Evolutionary conservation across 2,113 vertebrate genomes (phyloP).

Genomic region (Petaurus breviceps): DNA sequence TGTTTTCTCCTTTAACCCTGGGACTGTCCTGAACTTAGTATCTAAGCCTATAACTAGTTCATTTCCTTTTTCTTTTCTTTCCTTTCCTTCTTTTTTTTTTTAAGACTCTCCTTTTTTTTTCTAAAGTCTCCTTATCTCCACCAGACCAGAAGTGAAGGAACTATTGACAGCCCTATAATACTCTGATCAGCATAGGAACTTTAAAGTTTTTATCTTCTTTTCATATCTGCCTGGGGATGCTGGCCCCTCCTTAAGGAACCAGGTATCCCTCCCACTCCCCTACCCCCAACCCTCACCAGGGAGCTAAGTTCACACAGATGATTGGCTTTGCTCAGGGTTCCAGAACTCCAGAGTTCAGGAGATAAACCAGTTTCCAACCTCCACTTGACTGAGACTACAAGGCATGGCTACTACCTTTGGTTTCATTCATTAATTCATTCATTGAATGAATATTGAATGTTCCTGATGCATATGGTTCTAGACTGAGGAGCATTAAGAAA

Average conservation of each 20-base stretch:
- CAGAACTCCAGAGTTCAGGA: not conserved
- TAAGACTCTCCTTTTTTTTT: no score
- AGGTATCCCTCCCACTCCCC: no score
- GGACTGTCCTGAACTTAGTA: not conserved
- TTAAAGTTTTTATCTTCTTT: not conserved
- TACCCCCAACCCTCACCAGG: not conserved
- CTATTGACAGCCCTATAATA: not conserved
- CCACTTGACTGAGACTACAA: not conserved
- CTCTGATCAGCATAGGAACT: not conserved
- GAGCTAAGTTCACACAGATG: not conserved
- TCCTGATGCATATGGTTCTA: not conserved
- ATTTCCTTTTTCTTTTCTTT: not conserved
- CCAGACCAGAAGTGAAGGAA: not conserved
- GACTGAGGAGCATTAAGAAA: not conserved
- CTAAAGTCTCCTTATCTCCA: not conserved
- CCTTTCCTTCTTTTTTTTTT: not conserved
- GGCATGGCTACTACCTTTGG: not conserved
- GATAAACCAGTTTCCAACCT: not conserved
- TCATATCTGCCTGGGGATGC: not conserved
- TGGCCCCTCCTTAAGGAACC: not conserved
- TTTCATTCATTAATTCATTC: conserved; percentile 12
- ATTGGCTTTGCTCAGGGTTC: not conserved
- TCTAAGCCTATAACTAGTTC: not conserved
- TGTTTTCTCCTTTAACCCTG: not conserved
- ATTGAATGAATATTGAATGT: conserved; percentile 13